Base-by-base conservation (phyloP, 2,888 invertebrate genomes). In the Xestia c-nigrum region DNA sequence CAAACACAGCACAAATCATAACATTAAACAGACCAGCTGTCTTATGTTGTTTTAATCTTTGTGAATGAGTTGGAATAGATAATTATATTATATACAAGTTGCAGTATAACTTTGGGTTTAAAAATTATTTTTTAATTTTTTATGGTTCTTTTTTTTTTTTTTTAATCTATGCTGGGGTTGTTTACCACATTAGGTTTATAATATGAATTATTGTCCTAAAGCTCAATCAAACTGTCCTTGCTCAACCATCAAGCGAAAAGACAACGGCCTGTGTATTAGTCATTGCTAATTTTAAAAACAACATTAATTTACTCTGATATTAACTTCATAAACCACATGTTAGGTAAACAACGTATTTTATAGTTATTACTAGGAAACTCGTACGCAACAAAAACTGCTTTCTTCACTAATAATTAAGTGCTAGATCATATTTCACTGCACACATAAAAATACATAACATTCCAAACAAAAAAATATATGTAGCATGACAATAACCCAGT, bases 401-500 rank as follows among this genome's bases (percentile, higher is more conserved):
- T 84, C 83, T 66, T 85, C 61, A 74, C 10, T n/a, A n/a, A 74
- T 31, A 76, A 59, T 71, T 81, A 76, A 66, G 43, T 77, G 72
- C 72, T 85, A 64, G 74, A 83, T 85, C 83, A 78, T 86, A 79
- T 86, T 87, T 82, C 87, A 85, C 66, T 76, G 70, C 76, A 79
- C 46, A 79, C 64, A 72, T 76, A 77, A 76, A 80, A 80, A 82
- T 70, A 74, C 46, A 69, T 61, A 52, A 72, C 55, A 80, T 87
- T 78, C 70, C 69, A 72, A 38, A 43, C 67, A 73, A 80, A 82
- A 80, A 80, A 85, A 80, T 72, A 52, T 46, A 70, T 71, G 73
- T 71, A 82, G 81, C 83, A 82, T 83, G 84, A 84, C 86, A 85
- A 87, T 89, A 89, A 84, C 87, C 81, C 76, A 87, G 69, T 85